A percentile compares a stretch with the other conserved stretches of the same genome.
Evolutionary conservation across 53 echinoderm and acorn worm species (phyloP).

Genomic region (Holothuria leucospilota): DNA sequence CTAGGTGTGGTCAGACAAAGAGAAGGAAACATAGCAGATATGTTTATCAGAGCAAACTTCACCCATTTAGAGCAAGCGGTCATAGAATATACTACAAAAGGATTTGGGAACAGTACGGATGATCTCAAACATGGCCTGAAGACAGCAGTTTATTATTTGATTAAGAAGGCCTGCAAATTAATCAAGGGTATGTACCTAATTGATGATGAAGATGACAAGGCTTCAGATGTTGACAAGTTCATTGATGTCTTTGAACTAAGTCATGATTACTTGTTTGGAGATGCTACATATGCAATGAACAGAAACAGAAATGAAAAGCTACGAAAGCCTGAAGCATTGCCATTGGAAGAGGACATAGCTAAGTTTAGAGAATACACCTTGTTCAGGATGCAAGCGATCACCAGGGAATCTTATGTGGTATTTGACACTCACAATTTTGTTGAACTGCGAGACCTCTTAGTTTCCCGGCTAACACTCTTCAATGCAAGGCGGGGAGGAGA

Average conservation of each 20-base stretch:
- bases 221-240: constrained; percentile 73
- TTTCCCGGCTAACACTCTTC: constrained; percentile 67
- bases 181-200: constrained; percentile 53
- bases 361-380: constrained; percentile 60
- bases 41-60: constrained; percentile 72
- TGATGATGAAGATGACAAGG: constrained; percentile 58
- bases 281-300: constrained; percentile 68
- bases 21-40: constrained; percentile 57
- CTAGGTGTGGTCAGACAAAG: constrained; percentile 16
- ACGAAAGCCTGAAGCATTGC: constrained; percentile 63
- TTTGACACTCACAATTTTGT: constrained; percentile 51
- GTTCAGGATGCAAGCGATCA: constrained; percentile 30
- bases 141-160: constrained; percentile 61
- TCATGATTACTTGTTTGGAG: constrained; percentile 64
- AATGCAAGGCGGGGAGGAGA: constrained; percentile 71
- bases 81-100: not conserved
- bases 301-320: constrained; percentile 61
- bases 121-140: constrained; percentile 73
- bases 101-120: not conserved
- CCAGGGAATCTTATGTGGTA: constrained; percentile 31
- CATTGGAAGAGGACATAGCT: constrained; percentile 69
- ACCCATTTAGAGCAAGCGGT: constrained; percentile 60
- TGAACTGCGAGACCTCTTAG: constrained; percentile 50
- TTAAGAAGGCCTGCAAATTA: constrained; percentile 53
- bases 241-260: constrained; percentile 64